Conservation (phyloP, 1,140 invertebrate genomes). For the Hesperophylax magnus region DNA sequence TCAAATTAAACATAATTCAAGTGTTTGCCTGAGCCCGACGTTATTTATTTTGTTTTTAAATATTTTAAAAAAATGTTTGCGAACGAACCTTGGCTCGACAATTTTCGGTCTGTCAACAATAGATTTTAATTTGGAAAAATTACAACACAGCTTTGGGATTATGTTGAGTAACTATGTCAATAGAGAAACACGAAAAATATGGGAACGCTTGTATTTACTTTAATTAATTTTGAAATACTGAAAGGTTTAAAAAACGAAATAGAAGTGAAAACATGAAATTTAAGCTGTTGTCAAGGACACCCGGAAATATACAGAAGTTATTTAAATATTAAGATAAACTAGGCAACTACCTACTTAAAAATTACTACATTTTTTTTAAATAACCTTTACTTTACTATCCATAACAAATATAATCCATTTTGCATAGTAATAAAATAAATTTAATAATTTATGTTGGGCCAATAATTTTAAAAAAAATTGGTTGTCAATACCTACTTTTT, state of each 20-base stretch:
- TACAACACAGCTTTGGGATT: constrained; percentile 23
- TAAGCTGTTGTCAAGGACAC: not conserved
- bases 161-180: constrained; percentile 31
- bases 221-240: constrained; percentile 18
- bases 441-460: too few species aligned
- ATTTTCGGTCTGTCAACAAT: constrained; percentile 34
- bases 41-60: constrained; percentile 37
- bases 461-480: too few species aligned
- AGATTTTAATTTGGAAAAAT: constrained; percentile 35
- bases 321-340: too few species aligned
- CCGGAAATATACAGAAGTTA: not conserved
- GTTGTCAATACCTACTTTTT: too few species aligned
- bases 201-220: constrained; percentile 14
- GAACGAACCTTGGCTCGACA: constrained; percentile 20
- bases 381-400: too few species aligned
- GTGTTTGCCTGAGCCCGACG: constrained; percentile 43
- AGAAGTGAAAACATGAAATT: not conserved
- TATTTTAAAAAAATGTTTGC: constrained; percentile 28
- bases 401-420: too few species aligned
- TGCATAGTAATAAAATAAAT: too few species aligned
- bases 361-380: too few species aligned
- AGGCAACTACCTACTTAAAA: too few species aligned
- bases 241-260: not conserved
- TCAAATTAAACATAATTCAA: constrained; percentile 57
- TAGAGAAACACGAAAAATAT: constrained; percentile 16